Evolutionary conservation across 2,113 vertebrate species (phyloP).

Genomic region (Cyanocitta stelleri): DNA sequence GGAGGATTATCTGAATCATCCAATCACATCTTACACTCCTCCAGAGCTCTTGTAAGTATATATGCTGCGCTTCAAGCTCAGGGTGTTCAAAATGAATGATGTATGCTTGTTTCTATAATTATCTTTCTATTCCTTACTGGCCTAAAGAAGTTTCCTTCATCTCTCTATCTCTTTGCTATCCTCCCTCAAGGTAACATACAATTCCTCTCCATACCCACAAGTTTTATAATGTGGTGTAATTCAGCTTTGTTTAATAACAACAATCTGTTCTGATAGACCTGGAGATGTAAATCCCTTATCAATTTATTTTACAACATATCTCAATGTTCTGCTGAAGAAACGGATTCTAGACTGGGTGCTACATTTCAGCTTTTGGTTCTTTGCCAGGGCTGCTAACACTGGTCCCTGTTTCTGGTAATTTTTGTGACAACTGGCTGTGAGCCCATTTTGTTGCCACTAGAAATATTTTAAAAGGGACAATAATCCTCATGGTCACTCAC

Average conservation of each 20-base stretch:
- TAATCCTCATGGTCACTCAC: neutral
- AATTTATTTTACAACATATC: neutral
- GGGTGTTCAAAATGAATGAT: neutral
- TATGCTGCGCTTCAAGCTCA: neutral
- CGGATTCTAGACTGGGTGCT: neutral
- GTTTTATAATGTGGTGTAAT: neutral
- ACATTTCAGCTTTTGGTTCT: neutral
- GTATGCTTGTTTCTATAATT: neutral
- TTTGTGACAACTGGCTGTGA: neutral
- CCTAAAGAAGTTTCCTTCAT: neutral
- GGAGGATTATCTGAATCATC: constrained; percentile 1
- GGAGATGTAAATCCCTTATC: neutral
- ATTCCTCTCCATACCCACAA: neutral
- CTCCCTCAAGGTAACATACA: neutral
- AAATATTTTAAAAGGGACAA: neutral
- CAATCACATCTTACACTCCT: neutral
- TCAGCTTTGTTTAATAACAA: neutral
- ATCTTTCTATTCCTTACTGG: neutral
- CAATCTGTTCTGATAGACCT: neutral
- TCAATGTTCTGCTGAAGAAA: neutral
- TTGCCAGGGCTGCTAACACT: neutral
- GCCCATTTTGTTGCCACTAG: neutral
- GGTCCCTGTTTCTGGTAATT: neutral
- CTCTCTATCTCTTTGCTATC: neutral
- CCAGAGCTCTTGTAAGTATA: neutral